Evolutionary conservation across 2,888 invertebrate species (phyloP), one percentile per base, ranked within the genome.

Genomic region (Cylloceria caligata): DNA sequence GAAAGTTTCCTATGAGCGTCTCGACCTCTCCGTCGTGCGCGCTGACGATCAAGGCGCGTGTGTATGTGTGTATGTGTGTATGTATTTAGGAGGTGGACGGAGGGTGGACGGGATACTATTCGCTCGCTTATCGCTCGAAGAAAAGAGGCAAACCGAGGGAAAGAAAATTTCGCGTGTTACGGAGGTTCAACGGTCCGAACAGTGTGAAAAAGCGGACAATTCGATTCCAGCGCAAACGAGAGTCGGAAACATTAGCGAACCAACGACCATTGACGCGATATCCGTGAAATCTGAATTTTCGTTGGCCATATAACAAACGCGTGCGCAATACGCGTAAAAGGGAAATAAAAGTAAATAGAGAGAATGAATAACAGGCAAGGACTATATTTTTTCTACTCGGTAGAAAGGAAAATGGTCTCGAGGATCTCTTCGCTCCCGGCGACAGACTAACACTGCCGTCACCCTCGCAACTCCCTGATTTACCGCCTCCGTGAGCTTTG

Each of bases 401-500:
- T 30, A 21, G 62, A 49, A 49, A 27, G 19, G 34, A 49, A 62
- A 42, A 27, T 57, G 7, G 55, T 76, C 49, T 30, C 39, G 60
- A 34, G 78, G 27, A 47, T 30, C 36, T 75, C 52, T 49, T 67
- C 42, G 65, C 75, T 71, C 34, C 60, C 34, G 72, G 67, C 76
- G 49, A 30, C 65, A 75, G 71, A 65, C 57, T 60, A 64, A 67
- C 71, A 62, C 80, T 42, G 64, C 34, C 42, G 60, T n/a, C n/a
- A n/a, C n/a, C 71, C 67, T 60, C 55, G 47, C 71, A 67, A 67
- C 69, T 60, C 67, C 62, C n/a, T 60, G 71, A 80, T 72, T 71
- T 62, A 80, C 75, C 60, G 76, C 36, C 67, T 71, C 27, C 75
- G 24, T 42, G 57, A 75, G 80, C 57, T 71, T 75, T 57, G 47